Evolutionary conservation across 1,140 invertebrate species (phyloP), one percentile per base, ranked within the genome.

Genomic region (Plutomurus gul): DNA sequence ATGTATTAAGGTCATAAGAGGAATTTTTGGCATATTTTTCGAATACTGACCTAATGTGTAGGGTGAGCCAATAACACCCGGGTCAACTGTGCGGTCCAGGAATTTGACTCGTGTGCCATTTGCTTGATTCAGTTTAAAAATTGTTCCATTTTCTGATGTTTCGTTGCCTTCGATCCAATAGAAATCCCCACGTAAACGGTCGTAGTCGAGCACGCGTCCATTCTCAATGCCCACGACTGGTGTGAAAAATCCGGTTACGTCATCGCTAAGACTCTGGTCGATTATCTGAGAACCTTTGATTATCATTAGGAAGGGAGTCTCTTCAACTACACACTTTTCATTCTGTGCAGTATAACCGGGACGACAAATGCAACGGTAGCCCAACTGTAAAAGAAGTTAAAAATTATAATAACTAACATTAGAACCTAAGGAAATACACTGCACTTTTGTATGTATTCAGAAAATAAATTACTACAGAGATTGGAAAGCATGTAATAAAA

Each of bases 201-300:
- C 97, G 85, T 94, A 99, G 84, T 99, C 97, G 65, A 99, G 89
- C 78, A 96, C 93, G 1, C 92, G 90, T 16, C 95, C 96, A 86
- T 93, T 92, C 85, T 95, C 93, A 33, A 98, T 91, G 0, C 96
- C 96, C 36, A 98, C 94, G 5, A 99, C 91, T 0, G 97, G 95
- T 4, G 93, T 93, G 70, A 97, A 87, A 79, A 92, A 92, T 6
- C 95, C 93, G 37, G 91, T 92, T 76, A 89, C 91, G 76, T 94
- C 93, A 13, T 91, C 90, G 0, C 93, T 92, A 0, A 95, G 84
- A 3, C 92, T 91, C 30, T 96, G 87, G 84, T 97, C 95, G 0
- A 97, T 89, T 40, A 97, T 93, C 85, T 97, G 95, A 0, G 92
- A 92, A 43, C 94, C 94, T 84, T 95, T 93, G 83, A 98, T 91